Evolutionary conservation across 2,797 vertebrate species (phyloP).

Genomic region (Pipistrellus nathusii): DNA sequence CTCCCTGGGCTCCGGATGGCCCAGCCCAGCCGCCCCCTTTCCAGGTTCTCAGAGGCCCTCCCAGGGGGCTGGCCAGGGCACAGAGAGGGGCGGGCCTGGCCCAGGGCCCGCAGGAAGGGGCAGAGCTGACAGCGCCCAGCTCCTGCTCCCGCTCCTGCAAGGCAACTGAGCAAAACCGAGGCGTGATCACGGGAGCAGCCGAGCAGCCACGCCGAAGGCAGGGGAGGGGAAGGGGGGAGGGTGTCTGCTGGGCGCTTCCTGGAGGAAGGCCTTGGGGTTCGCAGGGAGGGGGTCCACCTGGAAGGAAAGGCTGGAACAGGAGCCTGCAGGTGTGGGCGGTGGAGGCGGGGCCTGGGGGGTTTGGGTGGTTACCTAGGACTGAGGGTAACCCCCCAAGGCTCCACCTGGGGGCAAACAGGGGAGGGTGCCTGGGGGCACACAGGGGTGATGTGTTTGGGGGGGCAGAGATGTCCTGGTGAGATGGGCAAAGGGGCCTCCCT

Average conservation of each 20-base stretch:
- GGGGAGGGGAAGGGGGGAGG: not conserved
- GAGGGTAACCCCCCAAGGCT: not conserved
- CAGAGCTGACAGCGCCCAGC: not conserved
- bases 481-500: not conserved
- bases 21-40: not conserved
- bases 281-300: not conserved
- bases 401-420: not conserved
- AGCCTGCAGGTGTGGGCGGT: not conserved
- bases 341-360: not conserved
- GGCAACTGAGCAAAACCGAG: not conserved
- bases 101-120: not conserved
- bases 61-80: not conserved
- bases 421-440: not conserved
- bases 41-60: not conserved
- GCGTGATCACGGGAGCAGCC: not conserved
- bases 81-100: not conserved
- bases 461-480: not conserved
- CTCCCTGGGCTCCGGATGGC: not conserved
- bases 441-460: not conserved
- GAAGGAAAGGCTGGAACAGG: fast-evolving
- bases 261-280: not conserved
- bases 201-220: not conserved
- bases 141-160: not conserved
- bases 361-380: fast-evolving
- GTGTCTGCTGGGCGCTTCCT: not conserved